Evolutionary conservation across 2,888 invertebrate species (phyloP), one percentile per base, ranked within the genome.

Genomic region (Pharmacophagus antenor): DNA sequence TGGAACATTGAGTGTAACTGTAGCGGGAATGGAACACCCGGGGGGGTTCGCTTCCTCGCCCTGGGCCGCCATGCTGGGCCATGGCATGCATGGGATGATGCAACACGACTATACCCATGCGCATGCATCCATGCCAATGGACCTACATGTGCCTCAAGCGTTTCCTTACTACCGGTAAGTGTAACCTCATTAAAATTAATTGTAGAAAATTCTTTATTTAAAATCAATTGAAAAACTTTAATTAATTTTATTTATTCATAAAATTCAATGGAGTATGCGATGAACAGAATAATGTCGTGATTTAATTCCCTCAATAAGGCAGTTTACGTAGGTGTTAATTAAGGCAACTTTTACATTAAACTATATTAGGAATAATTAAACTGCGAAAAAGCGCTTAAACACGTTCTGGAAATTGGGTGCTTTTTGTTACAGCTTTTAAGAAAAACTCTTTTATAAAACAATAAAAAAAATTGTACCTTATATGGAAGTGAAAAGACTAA

Each of bases 101-200:
- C 93, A 92, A 82, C 93, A 93, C 70, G 92, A 92, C 64, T 91
- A 93, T 81, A 81, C 91, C 44, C 91, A 91, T 73, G 92, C 92
- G 69, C 93, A 92, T 70, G 88, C 87, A 20, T 88, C 92, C 71
- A 94, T 95, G 94, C 96, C 97, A 56, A 97, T 97, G 96, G 97
- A 97, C 84, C 93, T 97, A 72, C 97, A 97, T 88, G 96, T 97
- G 83, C 95, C 97, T 54, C 97, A 97, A 84, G 96, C 95, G 72
- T 97, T 97, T 85, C 96, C 96, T 62, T 97, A 97, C 88, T 97
- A 97, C 91, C 95, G 96, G 96, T 97, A 79, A 92, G 93, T 37
- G 37, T 89, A 12, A 12, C 31, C 4, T 53, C n/a, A 48, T 46
- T 57, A 48, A 49, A 48, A 56, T 18, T 52, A 52, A 41, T 51